Evolutionary conservation across 2,797 vertebrate species (phyloP), one percentile per base, ranked within the genome.

Genomic region (Luscinia megarhynchos): DNA sequence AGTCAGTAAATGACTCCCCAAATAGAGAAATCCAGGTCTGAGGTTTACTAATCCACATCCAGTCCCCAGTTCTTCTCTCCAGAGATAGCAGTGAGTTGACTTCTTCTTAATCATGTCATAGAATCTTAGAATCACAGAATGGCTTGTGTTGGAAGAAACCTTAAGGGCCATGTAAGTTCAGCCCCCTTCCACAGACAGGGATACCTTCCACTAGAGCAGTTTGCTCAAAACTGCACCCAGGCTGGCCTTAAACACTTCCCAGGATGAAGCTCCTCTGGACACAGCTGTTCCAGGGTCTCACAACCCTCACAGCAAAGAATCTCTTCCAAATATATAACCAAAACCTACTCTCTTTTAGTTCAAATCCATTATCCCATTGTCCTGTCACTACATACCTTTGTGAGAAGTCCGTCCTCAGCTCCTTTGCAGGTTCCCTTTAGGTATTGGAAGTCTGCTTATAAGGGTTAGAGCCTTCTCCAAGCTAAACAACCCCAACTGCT

Each of bases 111-210:
- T 50, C 4, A 4, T 19, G 5, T 29, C 15, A 27, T 15, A 46
- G 22, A 59, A 32, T 66, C 40, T 38, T 76, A 70, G 57, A 64
- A 58, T 73, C 59, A 45, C 32, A 51, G 67, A 51, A 45, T 58
- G 29, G 11, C 72, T 73, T 73, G 27, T 64, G 23, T 64, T 73
- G 19, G 19, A 64, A 51, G 59, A 50, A 63, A 73, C 38, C 24
- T 45, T 58, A 45, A 38, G 46, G n/a, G 27, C 12, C n/a, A 8
- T 36, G 4, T 53, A 72, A 41, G 26, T 46, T n/a, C 18, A 58
- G 8, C 3, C 2, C 16, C 5, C 10, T 58, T n/a, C 24, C 21
- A 22, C 0, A 0, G 18, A 5, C 51, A 46, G 51, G 57, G 38
- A 45, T 21, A 34, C 8, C 21, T 64, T 77, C 21, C 30, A 34